Evolutionary conservation across 53 echinoderm and acorn worm species (phyloP).

Genomic region (Apostichopus leukothele): DNA sequence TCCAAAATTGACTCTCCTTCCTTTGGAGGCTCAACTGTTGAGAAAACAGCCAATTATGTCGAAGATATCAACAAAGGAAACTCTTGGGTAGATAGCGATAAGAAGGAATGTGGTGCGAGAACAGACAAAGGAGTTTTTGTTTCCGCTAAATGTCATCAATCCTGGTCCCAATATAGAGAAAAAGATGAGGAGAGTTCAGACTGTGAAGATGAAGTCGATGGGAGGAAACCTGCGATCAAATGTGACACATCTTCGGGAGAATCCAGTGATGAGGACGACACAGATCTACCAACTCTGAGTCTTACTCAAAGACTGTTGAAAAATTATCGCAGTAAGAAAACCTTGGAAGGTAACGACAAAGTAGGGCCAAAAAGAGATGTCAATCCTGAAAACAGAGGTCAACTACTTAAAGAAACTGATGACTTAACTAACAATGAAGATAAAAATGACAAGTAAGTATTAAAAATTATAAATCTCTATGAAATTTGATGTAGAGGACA

Average conservation of each 20-base stretch:
- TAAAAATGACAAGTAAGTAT: background rate
- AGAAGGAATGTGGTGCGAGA: background rate
- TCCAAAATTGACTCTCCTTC: background rate
- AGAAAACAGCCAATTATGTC: background rate
- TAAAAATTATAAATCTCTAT: background rate
- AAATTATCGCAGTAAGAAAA: constrained; percentile 34
- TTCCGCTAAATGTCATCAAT: background rate
- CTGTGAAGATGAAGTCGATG: background rate
- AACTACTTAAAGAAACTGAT: background rate
- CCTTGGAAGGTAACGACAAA: background rate
- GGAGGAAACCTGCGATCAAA: background rate
- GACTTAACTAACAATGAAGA: background rate
- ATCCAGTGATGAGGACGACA: background rate
- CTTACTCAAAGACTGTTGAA: constrained; percentile 52
- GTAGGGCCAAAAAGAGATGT: background rate
- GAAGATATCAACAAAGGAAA: background rate
- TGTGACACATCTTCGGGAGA: background rate
- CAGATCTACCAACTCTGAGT: constrained; percentile 5
- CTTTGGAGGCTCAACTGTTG: background rate
- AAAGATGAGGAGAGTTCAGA: background rate
- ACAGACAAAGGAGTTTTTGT: background rate
- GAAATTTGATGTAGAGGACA: too few species aligned
- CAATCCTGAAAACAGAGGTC: background rate
- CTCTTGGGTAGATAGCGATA: background rate
- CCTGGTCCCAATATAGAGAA: background rate